Evolutionary conservation across 2,888 invertebrate species (phyloP).

Genomic region (Acanthacorydalis orientalis): DNA sequence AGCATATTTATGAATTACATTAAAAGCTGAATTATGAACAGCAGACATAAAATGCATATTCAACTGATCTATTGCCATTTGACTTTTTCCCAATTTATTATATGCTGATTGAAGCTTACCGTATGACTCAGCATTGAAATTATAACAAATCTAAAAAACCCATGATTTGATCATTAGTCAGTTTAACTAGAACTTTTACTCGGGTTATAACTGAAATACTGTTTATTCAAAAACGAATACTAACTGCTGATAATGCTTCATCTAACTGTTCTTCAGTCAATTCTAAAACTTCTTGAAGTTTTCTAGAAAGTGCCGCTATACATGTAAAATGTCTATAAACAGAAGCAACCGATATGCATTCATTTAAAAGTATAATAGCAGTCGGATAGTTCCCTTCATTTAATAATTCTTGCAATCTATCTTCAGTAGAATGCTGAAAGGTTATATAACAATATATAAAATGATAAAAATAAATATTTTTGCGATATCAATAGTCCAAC

Average conservation of each 20-base stretch:
- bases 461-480: slow-evolving; percentile 1
- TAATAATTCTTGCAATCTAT: slow-evolving; percentile 65
- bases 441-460: slow-evolving; percentile 14
- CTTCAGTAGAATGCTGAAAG: slow-evolving; percentile 63
- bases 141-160: slow-evolving; percentile 34
- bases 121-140: slow-evolving; percentile 66
- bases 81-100: slow-evolving; percentile 73
- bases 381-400: slow-evolving; percentile 71
- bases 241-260: slow-evolving; percentile 46
- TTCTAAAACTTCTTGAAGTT: slow-evolving; percentile 79
- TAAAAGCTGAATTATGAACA: slow-evolving; percentile 62
- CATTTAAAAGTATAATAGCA: slow-evolving; percentile 76
- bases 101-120: slow-evolving; percentile 77
- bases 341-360: slow-evolving; percentile 72
- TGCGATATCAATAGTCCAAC: slow-evolving; percentile 5
- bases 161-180: not conserved
- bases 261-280: slow-evolving; percentile 86
- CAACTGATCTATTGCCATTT: slow-evolving; percentile 74
- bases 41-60: slow-evolving; percentile 91
- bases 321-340: slow-evolving; percentile 81
- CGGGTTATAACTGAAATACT: not conserved
- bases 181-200: not conserved
- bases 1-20: slow-evolving; percentile 32
- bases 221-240: not conserved
- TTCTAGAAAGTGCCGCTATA: slow-evolving; percentile 69